Percentiles rank a stretch among this genome's conserved stretches.
Evolutionary conservation across 64 coral and sea anemone genomes (phyloP).

Genomic region (Hydrozoanthus tunicans): DNA sequence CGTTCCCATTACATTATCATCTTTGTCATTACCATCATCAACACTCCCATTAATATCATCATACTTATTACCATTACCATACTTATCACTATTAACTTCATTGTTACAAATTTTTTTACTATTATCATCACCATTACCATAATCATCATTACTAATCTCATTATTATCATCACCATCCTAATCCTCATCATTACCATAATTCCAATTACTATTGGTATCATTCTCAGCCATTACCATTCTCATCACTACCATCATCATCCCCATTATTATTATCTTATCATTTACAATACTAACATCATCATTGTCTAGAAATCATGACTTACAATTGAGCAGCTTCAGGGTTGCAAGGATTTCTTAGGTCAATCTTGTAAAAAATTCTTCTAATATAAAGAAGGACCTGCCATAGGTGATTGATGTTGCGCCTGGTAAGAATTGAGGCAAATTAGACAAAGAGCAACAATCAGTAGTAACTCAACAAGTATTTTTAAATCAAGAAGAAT

Average conservation of each 20-base stretch:
- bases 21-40: not conserved
- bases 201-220: not conserved
- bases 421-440: slow-evolving; percentile 45
- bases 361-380: slow-evolving; percentile 99
- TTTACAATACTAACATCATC: not conserved
- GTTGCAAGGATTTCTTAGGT: slow-evolving; percentile 77
- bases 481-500: no score
- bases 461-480: no score
- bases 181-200: not conserved
- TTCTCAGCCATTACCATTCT: not conserved
- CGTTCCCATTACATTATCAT: not conserved
- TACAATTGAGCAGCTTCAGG: slow-evolving; percentile 88
- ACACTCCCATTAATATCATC: not conserved
- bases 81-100: not conserved
- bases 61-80: not conserved
- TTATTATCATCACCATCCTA: not conserved
- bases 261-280: not conserved
- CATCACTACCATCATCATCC: not conserved
- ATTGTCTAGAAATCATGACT: slow-evolving; percentile 43
- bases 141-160: not conserved
- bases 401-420: slow-evolving; percentile 96
- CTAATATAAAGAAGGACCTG: slow-evolving; percentile 90
- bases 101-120: not conserved
- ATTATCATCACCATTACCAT: not conserved
- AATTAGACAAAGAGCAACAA: no score